phyloP scores from a whole-genome alignment of 2,113 vertebrate genomes.

The Petrocephalus microphthalmus region DNA sequence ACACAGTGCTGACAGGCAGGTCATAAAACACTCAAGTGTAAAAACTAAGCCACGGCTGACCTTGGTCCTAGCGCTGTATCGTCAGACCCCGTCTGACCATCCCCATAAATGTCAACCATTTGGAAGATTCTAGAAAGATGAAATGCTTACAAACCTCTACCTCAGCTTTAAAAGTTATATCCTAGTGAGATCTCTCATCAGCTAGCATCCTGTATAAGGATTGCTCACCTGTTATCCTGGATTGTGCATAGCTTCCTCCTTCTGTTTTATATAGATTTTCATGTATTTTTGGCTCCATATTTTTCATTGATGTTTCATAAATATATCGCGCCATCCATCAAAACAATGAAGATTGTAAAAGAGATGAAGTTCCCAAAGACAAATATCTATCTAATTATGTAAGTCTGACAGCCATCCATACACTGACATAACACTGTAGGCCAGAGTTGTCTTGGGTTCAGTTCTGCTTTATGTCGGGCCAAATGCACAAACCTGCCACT shows the following conservation, averaged over 20 bases:
- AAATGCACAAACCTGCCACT: background rate
- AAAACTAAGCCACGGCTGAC: background rate
- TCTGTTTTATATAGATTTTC: background rate
- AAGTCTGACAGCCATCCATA: background rate
- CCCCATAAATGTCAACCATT: background rate
- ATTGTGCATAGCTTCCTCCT: background rate
- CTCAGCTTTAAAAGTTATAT: background rate
- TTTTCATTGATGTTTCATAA: background rate
- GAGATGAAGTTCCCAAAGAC: background rate
- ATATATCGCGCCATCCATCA: background rate
- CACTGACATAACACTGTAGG: background rate
- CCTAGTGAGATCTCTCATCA: background rate
- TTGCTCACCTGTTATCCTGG: background rate
- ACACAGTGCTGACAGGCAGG: background rate
- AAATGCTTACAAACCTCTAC: background rate
- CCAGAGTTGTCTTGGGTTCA: background rate
- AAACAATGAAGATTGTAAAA: background rate
- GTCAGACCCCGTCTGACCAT: slow-evolving; percentile 3
- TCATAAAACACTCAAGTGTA: background rate
- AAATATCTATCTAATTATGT: background rate
- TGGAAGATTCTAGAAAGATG: background rate
- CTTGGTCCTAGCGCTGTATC: background rate
- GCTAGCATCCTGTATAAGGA: background rate
- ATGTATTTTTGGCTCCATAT: background rate
- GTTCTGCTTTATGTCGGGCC: background rate